phyloP scores from a whole-genome alignment of 2,797 vertebrate species.

The Poeciliopsis presidionis region DNA sequence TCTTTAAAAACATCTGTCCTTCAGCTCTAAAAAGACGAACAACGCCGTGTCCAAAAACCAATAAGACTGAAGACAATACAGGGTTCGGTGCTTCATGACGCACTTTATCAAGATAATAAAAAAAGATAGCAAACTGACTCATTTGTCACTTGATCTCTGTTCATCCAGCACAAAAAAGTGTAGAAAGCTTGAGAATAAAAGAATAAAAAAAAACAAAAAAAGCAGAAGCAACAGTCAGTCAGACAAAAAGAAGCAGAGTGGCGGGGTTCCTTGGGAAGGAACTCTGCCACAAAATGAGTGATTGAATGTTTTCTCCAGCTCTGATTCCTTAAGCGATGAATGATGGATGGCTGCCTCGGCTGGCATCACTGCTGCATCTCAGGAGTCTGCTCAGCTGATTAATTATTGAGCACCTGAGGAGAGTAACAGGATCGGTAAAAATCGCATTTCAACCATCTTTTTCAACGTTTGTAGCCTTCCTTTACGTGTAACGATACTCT shows the following conservation, averaged over 20 bases:
- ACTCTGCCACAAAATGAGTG: constrained; percentile 45
- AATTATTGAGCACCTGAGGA: constrained; percentile 66
- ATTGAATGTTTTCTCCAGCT: constrained; percentile 56
- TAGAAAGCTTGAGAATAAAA: constrained; percentile 16
- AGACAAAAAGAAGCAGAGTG: constrained; percentile 5
- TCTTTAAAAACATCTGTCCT: neutral
- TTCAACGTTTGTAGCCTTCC: constrained; percentile 24
- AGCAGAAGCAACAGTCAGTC: constrained; percentile 25
- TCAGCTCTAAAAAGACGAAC: neutral
- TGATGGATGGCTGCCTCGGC: constrained; percentile 63
- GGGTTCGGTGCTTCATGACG: neutral
- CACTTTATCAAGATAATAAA: constrained; percentile 6
- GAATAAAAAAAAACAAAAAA: constrained; percentile 15
- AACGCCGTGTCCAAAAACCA: neutral
- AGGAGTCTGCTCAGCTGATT: constrained; percentile 56
- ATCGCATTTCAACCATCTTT: constrained; percentile 36
- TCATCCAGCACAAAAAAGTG: constrained; percentile 30
- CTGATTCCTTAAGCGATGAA: constrained; percentile 60
- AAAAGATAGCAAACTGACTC: constrained; percentile 16
- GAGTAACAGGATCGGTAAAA: constrained; percentile 42
- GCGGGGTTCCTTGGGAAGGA: constrained; percentile 1
- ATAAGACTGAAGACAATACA: neutral
- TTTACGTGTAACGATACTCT: constrained; percentile 4
- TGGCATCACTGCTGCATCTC: constrained; percentile 60
- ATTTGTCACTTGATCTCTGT: constrained; percentile 32